These are phyloP conservation scores for Drosophila rubida DNA, from an alignment of 2,888 invertebrate genomes.

Conservation along the genomic window DNA sequence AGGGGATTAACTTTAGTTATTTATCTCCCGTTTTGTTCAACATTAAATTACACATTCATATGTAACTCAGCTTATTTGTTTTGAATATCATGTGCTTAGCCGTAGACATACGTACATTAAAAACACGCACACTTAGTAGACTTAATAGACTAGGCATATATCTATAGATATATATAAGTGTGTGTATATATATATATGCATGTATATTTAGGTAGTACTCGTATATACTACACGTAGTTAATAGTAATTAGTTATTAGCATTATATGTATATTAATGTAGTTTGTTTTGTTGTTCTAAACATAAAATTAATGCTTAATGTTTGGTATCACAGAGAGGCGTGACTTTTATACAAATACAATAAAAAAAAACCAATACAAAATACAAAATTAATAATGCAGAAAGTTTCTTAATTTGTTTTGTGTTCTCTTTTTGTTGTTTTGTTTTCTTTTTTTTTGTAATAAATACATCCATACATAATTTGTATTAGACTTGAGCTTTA, in stretches of 20 bases:
- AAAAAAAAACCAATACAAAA: slow-evolving; percentile 39
- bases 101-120: slow-evolving; percentile 69
- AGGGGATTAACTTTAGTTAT: slow-evolving; percentile 26
- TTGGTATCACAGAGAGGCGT: slow-evolving; percentile 84
- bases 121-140: slow-evolving; percentile 73
- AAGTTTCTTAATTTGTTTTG: slow-evolving; percentile 36
- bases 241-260: slow-evolving; percentile 28
- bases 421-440: slow-evolving; percentile 8
- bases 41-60: slow-evolving; percentile 46
- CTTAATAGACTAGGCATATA: slow-evolving; percentile 49
- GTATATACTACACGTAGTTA: slow-evolving; percentile 27
- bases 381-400: slow-evolving; percentile 56
- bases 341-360: slow-evolving; percentile 78
- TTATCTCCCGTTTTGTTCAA: slow-evolving; percentile 41
- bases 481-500: slow-evolving; percentile 49
- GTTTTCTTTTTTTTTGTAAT: slow-evolving; percentile 26
- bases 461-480: slow-evolving; percentile 41
- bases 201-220: slow-evolving; percentile 29
- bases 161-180: slow-evolving; percentile 44
- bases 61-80: slow-evolving; percentile 47
- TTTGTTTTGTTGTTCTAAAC: slow-evolving; percentile 69
- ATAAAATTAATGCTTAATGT: slow-evolving; percentile 79
- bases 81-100: slow-evolving; percentile 63
- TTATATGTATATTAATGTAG: slow-evolving; percentile 61
- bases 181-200: slow-evolving; percentile 37